Base-by-base conservation (phyloP, 92 coral and sea anemone species). In the Isaurus tuberculatus region DNA sequence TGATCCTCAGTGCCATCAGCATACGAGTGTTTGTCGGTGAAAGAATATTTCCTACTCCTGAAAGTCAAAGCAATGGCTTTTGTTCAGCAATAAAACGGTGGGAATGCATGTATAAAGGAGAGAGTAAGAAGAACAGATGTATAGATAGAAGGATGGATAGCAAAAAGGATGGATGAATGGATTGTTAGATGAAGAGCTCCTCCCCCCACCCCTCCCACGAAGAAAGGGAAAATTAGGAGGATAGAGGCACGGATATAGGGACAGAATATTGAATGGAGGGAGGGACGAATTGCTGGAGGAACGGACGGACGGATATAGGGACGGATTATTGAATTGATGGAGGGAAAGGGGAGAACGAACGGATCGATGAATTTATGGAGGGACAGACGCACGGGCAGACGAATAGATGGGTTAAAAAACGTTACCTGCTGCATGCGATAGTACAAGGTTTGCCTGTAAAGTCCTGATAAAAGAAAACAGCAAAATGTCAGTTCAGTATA, bases 1-100 rank as follows among this genome's bases (percentile, higher is more conserved):
- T 96, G 17, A 96, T 96, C 68, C 99, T 92, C 10, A 96, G 90
- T 4, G 99, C 98, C 30, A 96, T 88, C 34, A 96, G 32, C 99
- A 96, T 94, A 17, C 99, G 94, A 4, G 98, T 92, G 77, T 92
- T 92, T 70, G 91, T 89, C 0, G 83, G 74, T 26, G 97, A 75
- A 33, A 96, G 66, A 29, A 92, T 91, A 9, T 86, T 80, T 10
- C 98, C 98, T 15, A 92, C 93, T 25, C 98, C 98, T 95, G 29
- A 57, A 72, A 49, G 6, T 6, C 33, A 85, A 83, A 26, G 19
- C 13, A 3, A 22, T 11, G 14, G 16, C 14, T 48, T 48, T 8
- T 6, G 15, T 48, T 10, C 55, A 6, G 15, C 55, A 2, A 8
- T 16, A 48, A 16, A 5, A 14, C 19, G 58, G 19, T 14, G 20